These are phyloP conservation scores for Apteryx owenii DNA, from an alignment of 2,113 vertebrate genomes.

Conservation along the genomic window DNA sequence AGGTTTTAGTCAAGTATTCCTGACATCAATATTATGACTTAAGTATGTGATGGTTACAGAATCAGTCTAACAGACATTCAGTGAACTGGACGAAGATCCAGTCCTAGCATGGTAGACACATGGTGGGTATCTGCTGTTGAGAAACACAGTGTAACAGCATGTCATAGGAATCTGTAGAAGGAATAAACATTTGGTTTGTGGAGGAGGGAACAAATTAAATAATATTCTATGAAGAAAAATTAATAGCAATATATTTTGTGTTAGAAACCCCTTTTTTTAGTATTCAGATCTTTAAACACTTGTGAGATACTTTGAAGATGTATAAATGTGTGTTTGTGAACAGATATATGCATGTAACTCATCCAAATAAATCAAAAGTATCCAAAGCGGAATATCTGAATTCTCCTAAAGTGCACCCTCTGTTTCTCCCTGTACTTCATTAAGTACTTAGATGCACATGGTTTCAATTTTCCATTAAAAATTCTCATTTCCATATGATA, in stretches of 20 bases:
- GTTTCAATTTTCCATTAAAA: conserved; percentile 93
- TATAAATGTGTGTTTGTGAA: conserved; percentile 39
- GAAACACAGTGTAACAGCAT: neutral
- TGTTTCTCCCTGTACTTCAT: conserved; percentile 90
- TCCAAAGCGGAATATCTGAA: conserved; percentile 77
- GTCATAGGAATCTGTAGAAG: neutral
- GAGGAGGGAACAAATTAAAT: neutral
- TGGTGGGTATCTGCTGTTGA: neutral
- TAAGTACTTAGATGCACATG: conserved; percentile 91
- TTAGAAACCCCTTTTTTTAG: neutral
- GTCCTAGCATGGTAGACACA: neutral
- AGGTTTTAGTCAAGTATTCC: neutral
- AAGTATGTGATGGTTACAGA: neutral
- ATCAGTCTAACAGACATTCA: neutral
- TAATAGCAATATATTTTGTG: neutral
- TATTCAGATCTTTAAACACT: conserved; percentile 1
- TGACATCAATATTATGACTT: conserved; percentile 21
- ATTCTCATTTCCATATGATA: conserved; percentile 95
- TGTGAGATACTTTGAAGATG: conserved; percentile 2
- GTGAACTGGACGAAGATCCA: conserved; percentile 10
- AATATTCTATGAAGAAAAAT: neutral
- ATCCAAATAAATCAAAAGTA: conserved; percentile 75
- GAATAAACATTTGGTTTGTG: neutral
- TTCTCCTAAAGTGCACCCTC: conserved; percentile 79
- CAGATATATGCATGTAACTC: conserved; percentile 58